phyloP scores from a whole-genome alignment of 2,113 vertebrate species.

The Nanorana parkeri region DNA sequence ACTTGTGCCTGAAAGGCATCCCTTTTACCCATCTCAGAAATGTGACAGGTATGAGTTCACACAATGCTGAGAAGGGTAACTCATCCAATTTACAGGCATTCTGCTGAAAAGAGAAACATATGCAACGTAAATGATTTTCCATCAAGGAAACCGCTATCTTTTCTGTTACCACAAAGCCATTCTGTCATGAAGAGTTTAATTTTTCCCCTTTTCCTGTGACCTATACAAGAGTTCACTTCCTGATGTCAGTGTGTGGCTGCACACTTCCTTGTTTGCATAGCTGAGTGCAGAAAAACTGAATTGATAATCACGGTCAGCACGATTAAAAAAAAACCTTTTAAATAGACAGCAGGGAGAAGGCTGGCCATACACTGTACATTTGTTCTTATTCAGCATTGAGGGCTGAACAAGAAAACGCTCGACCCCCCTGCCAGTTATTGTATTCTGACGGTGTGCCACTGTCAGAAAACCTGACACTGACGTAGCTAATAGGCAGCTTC shows the following conservation, averaged over 20 bases:
- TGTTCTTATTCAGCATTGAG: too few relatives aligned
- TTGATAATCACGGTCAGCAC: background rate
- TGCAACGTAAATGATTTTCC: background rate
- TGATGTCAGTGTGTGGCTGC: slow-evolving; percentile 7
- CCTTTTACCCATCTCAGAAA: too few relatives aligned
- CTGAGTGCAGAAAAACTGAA: background rate
- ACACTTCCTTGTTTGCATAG: slow-evolving; percentile 17
- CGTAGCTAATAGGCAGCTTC: too few relatives aligned
- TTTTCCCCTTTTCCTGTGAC: slow-evolving; percentile 38
- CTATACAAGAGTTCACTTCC: slow-evolving; percentile 20
- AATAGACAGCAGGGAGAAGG: background rate
- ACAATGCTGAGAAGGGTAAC: background rate
- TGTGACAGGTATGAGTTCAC: too few relatives aligned
- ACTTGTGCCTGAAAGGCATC: too few relatives aligned
- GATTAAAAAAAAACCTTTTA: background rate
- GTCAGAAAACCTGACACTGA: too few relatives aligned
- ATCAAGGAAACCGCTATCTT: too few relatives aligned
- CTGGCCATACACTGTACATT: too few relatives aligned
- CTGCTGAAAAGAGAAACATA: background rate
- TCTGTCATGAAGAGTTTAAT: background rate
- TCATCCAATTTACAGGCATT: background rate
- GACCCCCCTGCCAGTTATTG: too few relatives aligned
- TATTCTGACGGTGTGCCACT: too few relatives aligned
- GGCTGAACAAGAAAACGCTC: too few relatives aligned
- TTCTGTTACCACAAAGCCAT: background rate